These are phyloP conservation scores for Oncorhynchus kisutch DNA, from an alignment of 2,113 vertebrate species.

Conservation along the genomic window DNA sequence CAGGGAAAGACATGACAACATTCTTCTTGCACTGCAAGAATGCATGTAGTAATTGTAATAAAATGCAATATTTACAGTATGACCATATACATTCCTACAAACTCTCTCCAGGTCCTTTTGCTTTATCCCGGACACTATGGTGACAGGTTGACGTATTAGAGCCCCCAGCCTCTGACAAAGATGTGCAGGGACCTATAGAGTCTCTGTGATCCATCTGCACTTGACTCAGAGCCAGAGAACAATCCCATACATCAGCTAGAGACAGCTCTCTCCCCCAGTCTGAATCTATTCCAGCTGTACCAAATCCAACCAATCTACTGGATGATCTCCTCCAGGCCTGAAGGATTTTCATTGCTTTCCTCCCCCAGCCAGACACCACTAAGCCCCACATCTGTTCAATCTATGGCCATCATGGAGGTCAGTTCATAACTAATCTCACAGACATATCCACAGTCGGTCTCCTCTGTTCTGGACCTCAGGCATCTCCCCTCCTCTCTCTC, in stretches of 20 bases:
- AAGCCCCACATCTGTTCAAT: background rate
- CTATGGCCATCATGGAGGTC: background rate
- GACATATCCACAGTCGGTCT: background rate
- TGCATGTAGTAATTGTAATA: too few species aligned
- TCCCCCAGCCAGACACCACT: background rate
- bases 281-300: background rate
- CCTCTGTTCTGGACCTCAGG: background rate
- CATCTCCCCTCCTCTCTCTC: background rate
- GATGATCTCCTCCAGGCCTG: background rate
- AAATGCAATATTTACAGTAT: too few species aligned
- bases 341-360: background rate
- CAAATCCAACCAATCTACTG: background rate
- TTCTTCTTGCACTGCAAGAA: too few species aligned
- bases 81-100: too few species aligned
- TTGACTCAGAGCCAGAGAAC: background rate
- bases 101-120: too few species aligned
- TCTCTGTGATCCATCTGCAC: background rate
- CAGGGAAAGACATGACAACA: too few species aligned
- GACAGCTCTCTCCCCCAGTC: background rate
- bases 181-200: background rate
- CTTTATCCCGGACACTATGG: too few species aligned
- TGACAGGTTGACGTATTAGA: background rate
- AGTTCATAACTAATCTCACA: background rate
- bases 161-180: background rate
- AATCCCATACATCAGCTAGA: background rate